Evolutionary conservation across 2,113 vertebrate genomes (phyloP), one percentile per base, ranked within the genome.

Genomic region (Antennarius striatus): DNA sequence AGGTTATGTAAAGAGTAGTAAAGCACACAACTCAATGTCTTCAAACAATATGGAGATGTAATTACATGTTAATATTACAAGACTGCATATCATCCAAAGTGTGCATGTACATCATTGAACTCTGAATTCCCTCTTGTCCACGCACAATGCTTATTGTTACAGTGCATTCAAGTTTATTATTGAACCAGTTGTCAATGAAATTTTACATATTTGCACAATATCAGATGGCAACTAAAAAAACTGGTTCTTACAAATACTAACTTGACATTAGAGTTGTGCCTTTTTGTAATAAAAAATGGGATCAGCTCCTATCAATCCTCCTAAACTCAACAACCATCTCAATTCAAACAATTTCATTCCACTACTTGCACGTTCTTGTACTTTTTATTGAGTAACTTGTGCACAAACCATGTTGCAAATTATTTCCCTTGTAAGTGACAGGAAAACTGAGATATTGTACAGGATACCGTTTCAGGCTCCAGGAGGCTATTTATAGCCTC

Each of bases 401-500:
- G 6, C 42, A 43, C 32, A 43, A 43, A 3, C 86, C 85, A 87
- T 6, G 10, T 91, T 85, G 87, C 85, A 84, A 82, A 87, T 82
- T 90, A 81, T 89, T 77, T 82, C 67, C 82, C 79, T 76, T 56
- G 80, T 68, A 65, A 79, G 86, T 61, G 68, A 88, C 67, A 88
- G 80, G 56, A 90, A 84, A 86, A 91, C 92, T 92, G 84, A 93
- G 88, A 92, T 93, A 94, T 92, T 93, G 92, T 93, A 94, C 85
- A 86, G 56, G 14, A 68, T 88, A 93, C 91, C 91, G 90, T 86
- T 93, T 71, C 81, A 60, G 11, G 64, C 87, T 88, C 80, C 51
- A 68, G 78, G 78, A 63, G 49, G 84, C 93, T 98, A 97, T 98
- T 96, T 97, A 95, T 96, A 97, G 92, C 89, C 83, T 54, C 85